Evolutionary conservation across 2,888 invertebrate species (phyloP).

Genomic region (Tineola bisselliella): DNA sequence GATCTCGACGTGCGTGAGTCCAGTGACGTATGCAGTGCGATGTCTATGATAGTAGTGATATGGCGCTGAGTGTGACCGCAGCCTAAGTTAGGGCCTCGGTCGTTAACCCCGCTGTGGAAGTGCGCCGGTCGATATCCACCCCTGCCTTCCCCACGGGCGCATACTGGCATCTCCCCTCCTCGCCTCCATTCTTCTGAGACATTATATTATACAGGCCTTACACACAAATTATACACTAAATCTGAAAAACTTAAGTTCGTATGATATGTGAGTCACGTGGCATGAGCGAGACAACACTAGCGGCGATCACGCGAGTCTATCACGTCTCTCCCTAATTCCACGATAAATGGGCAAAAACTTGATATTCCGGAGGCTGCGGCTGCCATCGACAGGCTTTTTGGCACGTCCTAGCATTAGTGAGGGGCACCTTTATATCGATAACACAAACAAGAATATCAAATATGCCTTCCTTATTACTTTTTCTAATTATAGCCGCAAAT

Average conservation of each 20-base stretch:
- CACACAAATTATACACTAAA: neutral
- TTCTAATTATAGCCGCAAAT: no score
- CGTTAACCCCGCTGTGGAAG: constrained; percentile 15
- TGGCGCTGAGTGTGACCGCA: constrained; percentile 13
- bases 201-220: neutral
- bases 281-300: neutral
- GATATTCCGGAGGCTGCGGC: constrained; percentile 17
- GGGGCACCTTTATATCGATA: neutral
- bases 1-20: no score
- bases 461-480: no score
- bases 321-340: neutral
- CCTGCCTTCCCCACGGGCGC: neutral
- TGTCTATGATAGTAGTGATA: neutral
- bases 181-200: neutral
- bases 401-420: neutral
- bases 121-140: constrained; percentile 47
- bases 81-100: constrained; percentile 42
- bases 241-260: neutral
- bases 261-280: neutral
- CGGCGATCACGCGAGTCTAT: neutral
- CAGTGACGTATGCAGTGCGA: no score
- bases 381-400: constrained; percentile 37
- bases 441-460: no score
- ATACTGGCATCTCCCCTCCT: constrained; percentile 5
- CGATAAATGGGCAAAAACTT: constrained; percentile 14